Evolutionary conservation across 2,888 invertebrate species (phyloP).

Genomic region (Trichacis sp.): DNA sequence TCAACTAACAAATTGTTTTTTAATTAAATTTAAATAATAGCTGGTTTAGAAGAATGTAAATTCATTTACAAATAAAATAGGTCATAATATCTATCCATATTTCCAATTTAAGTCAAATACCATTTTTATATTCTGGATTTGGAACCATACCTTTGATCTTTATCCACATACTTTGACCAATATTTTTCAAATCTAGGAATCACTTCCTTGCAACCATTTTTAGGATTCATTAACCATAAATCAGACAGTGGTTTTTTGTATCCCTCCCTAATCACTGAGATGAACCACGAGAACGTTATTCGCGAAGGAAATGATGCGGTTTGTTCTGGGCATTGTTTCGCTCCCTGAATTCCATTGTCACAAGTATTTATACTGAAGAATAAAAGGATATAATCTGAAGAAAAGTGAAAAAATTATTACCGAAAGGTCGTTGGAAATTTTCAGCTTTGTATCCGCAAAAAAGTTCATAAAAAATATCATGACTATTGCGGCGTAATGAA

Average conservation of each 20-base stretch:
- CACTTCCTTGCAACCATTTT: constrained; percentile 83
- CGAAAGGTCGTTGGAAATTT: constrained; percentile 78
- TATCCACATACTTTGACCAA: constrained; percentile 81
- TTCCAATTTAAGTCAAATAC: too few relatives aligned
- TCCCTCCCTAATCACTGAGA: constrained; percentile 84
- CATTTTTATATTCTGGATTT: too few relatives aligned
- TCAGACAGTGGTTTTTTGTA: constrained; percentile 86
- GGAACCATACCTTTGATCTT: constrained; percentile 73
- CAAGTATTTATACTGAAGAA: too few relatives aligned
- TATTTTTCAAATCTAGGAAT: constrained; percentile 86
- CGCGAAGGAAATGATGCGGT: constrained; percentile 87
- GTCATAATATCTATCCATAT: too few relatives aligned
- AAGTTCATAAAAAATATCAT: constrained; percentile 83
- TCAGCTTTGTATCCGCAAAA: constrained; percentile 81
- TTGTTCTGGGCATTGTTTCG: constrained; percentile 80
- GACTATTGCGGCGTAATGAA: constrained; percentile 81
- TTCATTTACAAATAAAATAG: too few relatives aligned
- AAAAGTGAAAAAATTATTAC: constrained; percentile 69
- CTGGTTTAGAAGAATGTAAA: too few relatives aligned
- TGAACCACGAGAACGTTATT: constrained; percentile 93
- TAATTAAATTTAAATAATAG: too few relatives aligned
- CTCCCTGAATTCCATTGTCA: too few relatives aligned
- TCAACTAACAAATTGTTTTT: too few relatives aligned
- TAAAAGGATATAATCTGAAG: too few relatives aligned
- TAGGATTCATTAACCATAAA: constrained; percentile 90